phyloP scores from a whole-genome alignment of 2,113 vertebrate genomes.

The Diadophis punctatus region DNA sequence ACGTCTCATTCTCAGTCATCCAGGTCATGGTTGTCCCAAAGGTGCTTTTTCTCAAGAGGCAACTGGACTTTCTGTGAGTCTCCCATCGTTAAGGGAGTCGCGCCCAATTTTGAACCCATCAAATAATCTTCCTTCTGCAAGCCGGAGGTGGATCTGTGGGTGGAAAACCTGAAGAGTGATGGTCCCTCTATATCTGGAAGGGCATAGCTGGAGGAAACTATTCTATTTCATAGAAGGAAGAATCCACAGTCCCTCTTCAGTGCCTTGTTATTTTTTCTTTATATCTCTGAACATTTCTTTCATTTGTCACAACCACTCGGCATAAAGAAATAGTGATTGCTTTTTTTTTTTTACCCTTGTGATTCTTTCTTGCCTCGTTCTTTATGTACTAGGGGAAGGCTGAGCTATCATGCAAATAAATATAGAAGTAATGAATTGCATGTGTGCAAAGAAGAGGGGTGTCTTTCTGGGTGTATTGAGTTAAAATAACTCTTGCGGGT shows the following conservation, averaged over 20 bases:
- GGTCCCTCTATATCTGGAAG: neutral
- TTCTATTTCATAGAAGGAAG: neutral
- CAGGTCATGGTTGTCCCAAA: no score
- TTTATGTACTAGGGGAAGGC: neutral
- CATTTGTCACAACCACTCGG: neutral
- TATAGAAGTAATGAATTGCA: neutral
- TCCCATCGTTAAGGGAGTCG: no score
- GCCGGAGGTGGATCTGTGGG: neutral
- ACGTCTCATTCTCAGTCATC: no score
- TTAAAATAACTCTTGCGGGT: neutral
- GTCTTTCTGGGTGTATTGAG: neutral
- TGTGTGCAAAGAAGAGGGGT: neutral
- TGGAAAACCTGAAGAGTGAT: neutral
- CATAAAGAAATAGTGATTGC: neutral
- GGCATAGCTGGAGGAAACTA: neutral
- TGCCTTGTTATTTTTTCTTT: neutral
- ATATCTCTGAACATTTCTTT: neutral
- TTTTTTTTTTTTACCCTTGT: neutral
- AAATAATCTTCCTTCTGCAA: neutral
- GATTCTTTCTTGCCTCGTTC: neutral
- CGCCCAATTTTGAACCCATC: neutral
- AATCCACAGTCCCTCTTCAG: neutral
- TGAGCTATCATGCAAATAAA: neutral
- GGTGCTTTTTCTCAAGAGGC: no score
- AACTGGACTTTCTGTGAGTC: no score